These are phyloP conservation scores for Aramus guarauna DNA, from an alignment of 2,113 vertebrate species.

Conservation along the genomic window DNA sequence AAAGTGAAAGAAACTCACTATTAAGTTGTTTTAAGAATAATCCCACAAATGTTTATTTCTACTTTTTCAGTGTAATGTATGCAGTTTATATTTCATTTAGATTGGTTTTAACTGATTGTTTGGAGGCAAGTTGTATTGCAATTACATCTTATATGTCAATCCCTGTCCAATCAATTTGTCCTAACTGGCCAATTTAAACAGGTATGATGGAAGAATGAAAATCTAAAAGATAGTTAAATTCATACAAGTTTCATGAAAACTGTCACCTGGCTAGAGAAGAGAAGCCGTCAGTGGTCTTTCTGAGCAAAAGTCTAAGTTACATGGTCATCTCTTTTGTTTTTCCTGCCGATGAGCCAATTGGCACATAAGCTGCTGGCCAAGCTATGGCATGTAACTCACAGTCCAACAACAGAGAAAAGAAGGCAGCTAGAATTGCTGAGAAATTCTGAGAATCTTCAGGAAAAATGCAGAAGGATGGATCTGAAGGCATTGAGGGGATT, in stretches of 20 bases:
- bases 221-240: not conserved
- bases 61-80: not conserved
- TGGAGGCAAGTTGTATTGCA: not conserved
- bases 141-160: not conserved
- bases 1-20: not conserved
- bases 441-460: not conserved
- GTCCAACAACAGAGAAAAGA: fast-evolving
- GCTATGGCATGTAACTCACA: not conserved
- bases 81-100: not conserved
- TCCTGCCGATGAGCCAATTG: not conserved
- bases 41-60: not conserved
- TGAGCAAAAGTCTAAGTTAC: not conserved
- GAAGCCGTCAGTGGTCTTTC: not conserved
- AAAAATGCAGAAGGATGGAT: not conserved
- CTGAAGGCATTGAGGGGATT: not conserved
- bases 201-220: not conserved
- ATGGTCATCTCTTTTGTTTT: not conserved
- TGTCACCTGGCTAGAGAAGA: not conserved
- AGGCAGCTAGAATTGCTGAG: not conserved
- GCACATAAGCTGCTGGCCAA: not conserved
- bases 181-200: not conserved
- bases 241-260: not conserved
- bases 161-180: not conserved
- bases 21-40: not conserved
- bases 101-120: not conserved